Evolutionary conservation across 2,888 invertebrate species (phyloP).

Genomic region (Tridacna gigas): DNA sequence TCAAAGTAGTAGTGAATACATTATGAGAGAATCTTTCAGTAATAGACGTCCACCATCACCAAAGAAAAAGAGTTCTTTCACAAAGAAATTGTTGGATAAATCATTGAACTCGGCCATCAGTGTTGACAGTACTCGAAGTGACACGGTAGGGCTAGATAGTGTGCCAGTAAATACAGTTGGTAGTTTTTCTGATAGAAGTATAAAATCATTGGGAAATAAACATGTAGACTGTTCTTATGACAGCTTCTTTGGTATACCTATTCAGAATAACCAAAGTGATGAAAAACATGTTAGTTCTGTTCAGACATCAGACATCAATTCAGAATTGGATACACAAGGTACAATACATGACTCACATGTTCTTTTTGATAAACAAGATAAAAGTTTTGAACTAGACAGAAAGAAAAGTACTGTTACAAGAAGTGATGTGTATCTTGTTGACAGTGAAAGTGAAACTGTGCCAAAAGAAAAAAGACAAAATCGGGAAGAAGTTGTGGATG

Average conservation of each 20-base stretch:
- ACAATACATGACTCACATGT: neutral
- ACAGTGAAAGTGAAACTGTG: neutral
- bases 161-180: neutral
- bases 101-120: neutral
- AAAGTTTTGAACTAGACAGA: neutral
- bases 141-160: neutral
- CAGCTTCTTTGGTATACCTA: slow-evolving; percentile 53
- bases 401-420: neutral
- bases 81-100: slow-evolving; percentile 42
- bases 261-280: neutral
- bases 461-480: neutral
- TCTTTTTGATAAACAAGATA: neutral
- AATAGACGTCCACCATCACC: slow-evolving; percentile 59
- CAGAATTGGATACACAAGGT: neutral
- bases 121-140: slow-evolving; percentile 15
- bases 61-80: slow-evolving; percentile 46
- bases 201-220: neutral
- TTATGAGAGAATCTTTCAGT: slow-evolving; percentile 56
- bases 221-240: slow-evolving; percentile 48
- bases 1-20: slow-evolving; percentile 37
- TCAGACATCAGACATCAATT: neutral
- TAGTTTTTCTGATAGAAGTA: slow-evolving; percentile 9
- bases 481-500: neutral
- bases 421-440: neutral
- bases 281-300: neutral